Evolutionary conservation across 2,113 vertebrate species (phyloP), one percentile per base, ranked within the genome.

Genomic region (Natator depressus): DNA sequence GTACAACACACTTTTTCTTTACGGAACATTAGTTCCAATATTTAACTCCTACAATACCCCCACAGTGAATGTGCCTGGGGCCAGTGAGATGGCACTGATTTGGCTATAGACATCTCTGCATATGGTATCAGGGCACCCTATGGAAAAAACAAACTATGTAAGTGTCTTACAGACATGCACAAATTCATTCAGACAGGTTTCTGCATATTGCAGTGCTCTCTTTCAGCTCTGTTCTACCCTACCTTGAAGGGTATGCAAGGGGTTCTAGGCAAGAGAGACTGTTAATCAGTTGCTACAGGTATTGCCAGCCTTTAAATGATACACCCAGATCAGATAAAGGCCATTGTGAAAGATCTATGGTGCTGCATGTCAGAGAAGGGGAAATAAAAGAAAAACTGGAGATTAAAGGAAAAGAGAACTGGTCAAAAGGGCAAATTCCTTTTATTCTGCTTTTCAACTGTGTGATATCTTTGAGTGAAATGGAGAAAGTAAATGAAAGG

Each of bases 391-490:
- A 94, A 59, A 69, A 94, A 87, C 72, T 85, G 95, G 83, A 95
- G 51, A 84, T 69, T 84, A 88, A 97, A 92, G 91, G 87, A 96
- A 96, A 95, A 94, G 1, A 86, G 82, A 95, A 90, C 20, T 93
- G 78, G 87, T 90, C 31, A 81, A 96, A 86, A 79, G 95, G 96
- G 95, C 81, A 94, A 95, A 89, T 95, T 96, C 82, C 89, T 94
- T 96, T 96, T 96, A 89, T 95, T 96, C 93, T 96, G 83, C 69
- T 91, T 95, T 93, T 87, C 91, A 96, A 94, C 95, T 91, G 88
- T 59, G 57, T 72, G 8, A 3, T 91, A 94, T 93, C 55, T 92
- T 90, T 54, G 89, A 84, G 87, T 91, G 88, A 94, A 94, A 91
- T 20, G 81, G 83, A 86, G 84, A 78, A 80, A 42, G n/a, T 96